Evolutionary conservation across 1,140 invertebrate genomes (phyloP).

Genomic region (Drosophila kohkoa): DNA sequence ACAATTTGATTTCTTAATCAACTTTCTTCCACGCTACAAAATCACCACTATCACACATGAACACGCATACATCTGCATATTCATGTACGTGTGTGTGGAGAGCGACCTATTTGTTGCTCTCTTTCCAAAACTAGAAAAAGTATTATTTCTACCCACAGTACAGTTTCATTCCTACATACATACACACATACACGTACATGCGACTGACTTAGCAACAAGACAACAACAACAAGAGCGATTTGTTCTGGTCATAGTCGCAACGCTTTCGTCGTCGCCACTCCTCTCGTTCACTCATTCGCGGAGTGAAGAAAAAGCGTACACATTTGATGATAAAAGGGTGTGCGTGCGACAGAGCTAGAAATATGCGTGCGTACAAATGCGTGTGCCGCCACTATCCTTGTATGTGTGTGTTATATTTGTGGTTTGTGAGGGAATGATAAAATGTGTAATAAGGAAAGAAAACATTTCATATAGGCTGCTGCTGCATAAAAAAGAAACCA

Average conservation of each 20-base stretch:
- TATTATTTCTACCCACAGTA: constrained; percentile 45
- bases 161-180: constrained; percentile 30
- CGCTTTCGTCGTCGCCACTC: constrained; percentile 50
- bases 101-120: constrained; percentile 25
- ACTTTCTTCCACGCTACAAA: constrained; percentile 37
- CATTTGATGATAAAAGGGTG: constrained; percentile 48
- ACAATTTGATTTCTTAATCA: constrained; percentile 38
- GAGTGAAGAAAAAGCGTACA: constrained; percentile 54
- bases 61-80: neutral
- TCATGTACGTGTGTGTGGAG: neutral
- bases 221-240: constrained; percentile 55
- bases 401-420: constrained; percentile 4
- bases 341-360: constrained; percentile 68
- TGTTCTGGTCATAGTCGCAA: constrained; percentile 63
- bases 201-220: constrained; percentile 69
- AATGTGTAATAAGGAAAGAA: constrained; percentile 55
- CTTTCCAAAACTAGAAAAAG: constrained; percentile 18
- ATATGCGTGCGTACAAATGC: constrained; percentile 33
- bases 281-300: constrained; percentile 27
- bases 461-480: constrained; percentile 44
- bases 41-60: neutral
- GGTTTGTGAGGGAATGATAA: constrained; percentile 38
- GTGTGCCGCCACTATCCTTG: constrained; percentile 4
- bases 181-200: neutral
- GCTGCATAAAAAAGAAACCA: constrained; percentile 50